Conservation (phyloP, 2,888 invertebrate genomes). For the Lissocephala sabroskyi region DNA sequence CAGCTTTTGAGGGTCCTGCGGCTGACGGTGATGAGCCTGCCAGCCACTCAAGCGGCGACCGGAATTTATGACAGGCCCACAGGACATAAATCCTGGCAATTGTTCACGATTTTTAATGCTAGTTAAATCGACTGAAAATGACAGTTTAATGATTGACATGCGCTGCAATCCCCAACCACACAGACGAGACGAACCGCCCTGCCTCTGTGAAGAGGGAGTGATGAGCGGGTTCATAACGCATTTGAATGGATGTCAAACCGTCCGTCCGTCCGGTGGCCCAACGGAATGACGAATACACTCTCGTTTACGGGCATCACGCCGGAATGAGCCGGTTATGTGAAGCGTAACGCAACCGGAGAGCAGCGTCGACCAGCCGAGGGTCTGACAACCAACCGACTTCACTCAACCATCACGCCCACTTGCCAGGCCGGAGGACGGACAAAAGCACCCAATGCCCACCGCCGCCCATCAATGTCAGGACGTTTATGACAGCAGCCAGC, state of each 20-base stretch:
- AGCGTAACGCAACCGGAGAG: conserved; percentile 43
- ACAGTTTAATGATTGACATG: conserved; percentile 66
- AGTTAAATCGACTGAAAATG: conserved; percentile 68
- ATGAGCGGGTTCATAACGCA: conserved; percentile 13
- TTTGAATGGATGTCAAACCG: conserved; percentile 60
- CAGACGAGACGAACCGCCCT: no score
- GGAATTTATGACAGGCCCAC: conserved; percentile 61
- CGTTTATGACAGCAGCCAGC: conserved; percentile 52
- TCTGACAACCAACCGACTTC: neutral
- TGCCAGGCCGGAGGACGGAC: conserved; percentile 42
- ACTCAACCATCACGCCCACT: conserved; percentile 49
- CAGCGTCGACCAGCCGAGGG: conserved; percentile 6
- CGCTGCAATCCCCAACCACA: conserved; percentile 21
- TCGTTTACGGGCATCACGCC: conserved; percentile 59
- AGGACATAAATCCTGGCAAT: conserved; percentile 62
- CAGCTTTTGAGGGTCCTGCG: conserved; percentile 28
- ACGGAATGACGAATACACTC: conserved; percentile 62
- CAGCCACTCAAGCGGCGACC: conserved; percentile 13
- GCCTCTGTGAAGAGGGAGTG: no score
- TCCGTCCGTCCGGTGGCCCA: conserved; percentile 38
- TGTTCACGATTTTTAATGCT: conserved; percentile 65
- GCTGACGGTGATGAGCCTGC: neutral
- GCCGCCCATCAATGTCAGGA: conserved; percentile 49
- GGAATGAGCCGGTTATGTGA: conserved; percentile 52
- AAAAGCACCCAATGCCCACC: conserved; percentile 10